Base-by-base conservation (phyloP, 2,113 vertebrate species). In the Zapornia atra region DNA sequence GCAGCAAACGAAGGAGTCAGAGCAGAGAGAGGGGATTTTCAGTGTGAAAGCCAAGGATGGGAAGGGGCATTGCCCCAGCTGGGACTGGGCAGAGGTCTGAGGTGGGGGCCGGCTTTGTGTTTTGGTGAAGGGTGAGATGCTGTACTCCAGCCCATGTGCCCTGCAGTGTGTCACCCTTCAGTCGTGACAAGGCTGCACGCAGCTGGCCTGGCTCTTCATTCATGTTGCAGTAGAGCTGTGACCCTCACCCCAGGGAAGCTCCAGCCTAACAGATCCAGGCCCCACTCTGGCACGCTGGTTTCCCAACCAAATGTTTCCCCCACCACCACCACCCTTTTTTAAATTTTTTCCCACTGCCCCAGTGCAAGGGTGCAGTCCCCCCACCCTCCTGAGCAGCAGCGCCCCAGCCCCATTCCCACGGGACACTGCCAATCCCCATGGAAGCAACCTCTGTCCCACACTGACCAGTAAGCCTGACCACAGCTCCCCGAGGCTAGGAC, bases 381-480 rank as follows among this genome's bases (percentile, higher is more conserved):
- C 33, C 11, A 33, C 21, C 69, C 33, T 81, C 12, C 31, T n/a
- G 31, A 36, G 42, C 57, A 69, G 44, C 63, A 77, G 21, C 42
- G 14, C 36, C 40, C n/a, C 82, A 53, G 16, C 59, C 48, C 2
- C 0, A 5, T 59, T 11, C 38, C 2, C 34, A 42, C n/a, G 31
- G 51, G 25, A 6, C 24, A 28, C 51, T 33, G 12, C 38, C 2
- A 0, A 0, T 48, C 54, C 56, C 44, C 31, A 19, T 54, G 12
- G 15, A 69, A 59, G 19, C 38, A 61, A 25, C 24, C 36, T 82
- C 38, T 82, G 14, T 57, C 29, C 31, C 14, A 10, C 26, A 10
- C 0, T 0, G 17, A 8, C 0, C 0, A 2, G 21, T 59, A 51
- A 92, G 28, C 33, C 54, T 77, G 57, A 44, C n/a, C 28, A 15